phyloP scores from a whole-genome alignment of 2,888 invertebrate species.

The Drosophila peninsularis region DNA sequence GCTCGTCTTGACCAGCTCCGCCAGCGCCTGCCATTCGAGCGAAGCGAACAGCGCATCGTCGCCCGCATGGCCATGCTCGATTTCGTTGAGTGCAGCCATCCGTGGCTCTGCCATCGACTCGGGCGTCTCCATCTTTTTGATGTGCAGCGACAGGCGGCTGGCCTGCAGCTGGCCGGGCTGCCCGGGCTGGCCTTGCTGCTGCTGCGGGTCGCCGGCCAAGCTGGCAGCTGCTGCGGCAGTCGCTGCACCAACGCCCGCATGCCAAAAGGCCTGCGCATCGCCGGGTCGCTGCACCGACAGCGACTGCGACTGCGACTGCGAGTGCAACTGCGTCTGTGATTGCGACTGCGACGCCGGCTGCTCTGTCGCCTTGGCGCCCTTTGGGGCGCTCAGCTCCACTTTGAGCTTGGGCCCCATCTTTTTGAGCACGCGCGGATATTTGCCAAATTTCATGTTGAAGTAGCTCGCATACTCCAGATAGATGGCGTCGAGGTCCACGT shows the following conservation, averaged over 20 bases:
- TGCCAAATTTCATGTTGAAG: constrained; percentile 93
- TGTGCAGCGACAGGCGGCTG: constrained; percentile 65
- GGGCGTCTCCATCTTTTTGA: constrained; percentile 67
- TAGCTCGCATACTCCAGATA: constrained; percentile 95
- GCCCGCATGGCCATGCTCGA: constrained; percentile 70
- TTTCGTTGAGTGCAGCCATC: constrained; percentile 56
- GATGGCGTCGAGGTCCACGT: constrained; percentile 94
- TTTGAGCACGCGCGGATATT: constrained; percentile 92
- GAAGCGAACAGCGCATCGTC: constrained; percentile 69
- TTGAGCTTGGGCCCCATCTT: constrained; percentile 67
- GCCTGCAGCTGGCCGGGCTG: constrained; percentile 30
- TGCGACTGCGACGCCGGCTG: background rate
- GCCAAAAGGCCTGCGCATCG: constrained; percentile 55
- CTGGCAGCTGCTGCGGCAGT: constrained; percentile 41
- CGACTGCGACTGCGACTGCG: constrained; percentile 4
- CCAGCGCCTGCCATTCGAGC: constrained; percentile 81
- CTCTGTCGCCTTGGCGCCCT: constrained; percentile 2
- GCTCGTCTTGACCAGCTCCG: constrained; percentile 85
- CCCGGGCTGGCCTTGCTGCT: constrained; percentile 20
- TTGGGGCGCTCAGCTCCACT: constrained; percentile 55
- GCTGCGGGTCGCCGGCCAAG: constrained; percentile 27
- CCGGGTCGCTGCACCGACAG: constrained; percentile 12
- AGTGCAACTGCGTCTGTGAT: background rate
- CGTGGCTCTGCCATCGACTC: constrained; percentile 25
- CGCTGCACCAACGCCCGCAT: constrained; percentile 55